These are phyloP conservation scores for Otolemur garnettii DNA, from an alignment of 2,113 vertebrate species.

Conservation along the genomic window DNA sequence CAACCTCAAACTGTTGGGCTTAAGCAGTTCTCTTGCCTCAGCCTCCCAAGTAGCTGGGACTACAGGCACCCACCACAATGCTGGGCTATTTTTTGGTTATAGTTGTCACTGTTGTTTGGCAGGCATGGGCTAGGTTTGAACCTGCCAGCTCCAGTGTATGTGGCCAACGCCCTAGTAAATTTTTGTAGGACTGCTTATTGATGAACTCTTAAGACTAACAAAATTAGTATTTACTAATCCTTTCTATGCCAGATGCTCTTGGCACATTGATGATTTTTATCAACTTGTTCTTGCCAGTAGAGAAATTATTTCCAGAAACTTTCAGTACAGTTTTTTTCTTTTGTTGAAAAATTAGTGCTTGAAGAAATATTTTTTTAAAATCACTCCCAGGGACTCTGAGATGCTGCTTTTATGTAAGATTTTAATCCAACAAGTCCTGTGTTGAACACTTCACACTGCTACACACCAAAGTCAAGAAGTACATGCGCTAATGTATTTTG, in stretches of 20 bases:
- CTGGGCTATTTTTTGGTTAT: no score
- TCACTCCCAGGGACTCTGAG: neutral
- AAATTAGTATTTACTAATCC: neutral
- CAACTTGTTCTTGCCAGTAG: neutral
- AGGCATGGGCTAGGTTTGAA: no score
- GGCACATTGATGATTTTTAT: neutral
- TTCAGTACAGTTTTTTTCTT: neutral
- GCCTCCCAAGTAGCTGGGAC: no score
- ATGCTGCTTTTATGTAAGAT: neutral
- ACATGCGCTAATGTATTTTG: neutral
- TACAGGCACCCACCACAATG: no score
- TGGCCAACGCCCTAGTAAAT: neutral
- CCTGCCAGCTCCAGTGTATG: no score
- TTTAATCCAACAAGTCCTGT: neutral
- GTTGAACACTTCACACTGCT: neutral
- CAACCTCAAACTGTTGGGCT: no score
- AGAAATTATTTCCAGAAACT: neutral
- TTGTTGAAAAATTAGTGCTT: slow-evolving; percentile 13
- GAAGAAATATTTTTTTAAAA: slow-evolving; percentile 2
- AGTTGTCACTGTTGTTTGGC: no score
- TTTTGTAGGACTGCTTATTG: neutral
- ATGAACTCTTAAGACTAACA: neutral
- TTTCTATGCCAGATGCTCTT: neutral
- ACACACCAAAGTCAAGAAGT: neutral
- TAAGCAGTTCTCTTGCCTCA: no score